Evolutionary conservation across 2,797 vertebrate species (phyloP).

Genomic region (Sebastes hubbsi): DNA sequence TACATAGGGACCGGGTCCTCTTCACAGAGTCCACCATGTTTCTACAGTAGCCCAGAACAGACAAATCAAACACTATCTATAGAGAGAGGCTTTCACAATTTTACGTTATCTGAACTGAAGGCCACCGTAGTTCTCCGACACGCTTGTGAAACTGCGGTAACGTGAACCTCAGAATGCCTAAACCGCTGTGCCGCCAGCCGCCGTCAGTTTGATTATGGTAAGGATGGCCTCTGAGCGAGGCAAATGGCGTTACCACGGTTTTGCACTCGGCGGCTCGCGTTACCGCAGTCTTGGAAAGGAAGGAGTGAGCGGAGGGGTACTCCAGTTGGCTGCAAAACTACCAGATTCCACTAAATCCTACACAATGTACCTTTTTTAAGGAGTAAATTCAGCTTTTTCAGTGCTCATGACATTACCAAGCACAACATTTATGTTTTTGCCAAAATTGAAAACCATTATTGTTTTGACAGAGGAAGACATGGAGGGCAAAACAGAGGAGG

Average conservation of each 20-base stretch:
- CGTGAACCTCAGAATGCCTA: no score
- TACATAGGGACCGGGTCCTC: no score
- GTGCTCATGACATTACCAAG: not conserved
- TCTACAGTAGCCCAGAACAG: no score
- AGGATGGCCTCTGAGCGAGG: no score
- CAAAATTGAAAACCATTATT: not conserved
- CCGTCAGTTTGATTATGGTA: no score
- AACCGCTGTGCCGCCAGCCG: no score
- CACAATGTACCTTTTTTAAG: not conserved
- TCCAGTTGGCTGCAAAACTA: not conserved
- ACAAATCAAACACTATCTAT: no score
- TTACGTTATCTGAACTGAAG: no score
- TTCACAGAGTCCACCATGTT: no score
- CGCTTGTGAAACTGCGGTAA: no score
- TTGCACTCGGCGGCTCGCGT: not conserved
- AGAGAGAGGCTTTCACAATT: no score
- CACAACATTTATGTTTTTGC: not conserved
- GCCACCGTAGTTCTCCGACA: no score
- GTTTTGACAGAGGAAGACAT: slow-evolving; percentile 88
- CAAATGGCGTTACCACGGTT: not conserved
- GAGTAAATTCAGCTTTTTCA: not conserved
- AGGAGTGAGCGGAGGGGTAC: not conserved
- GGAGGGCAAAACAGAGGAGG: slow-evolving; percentile 95
- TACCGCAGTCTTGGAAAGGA: not conserved
- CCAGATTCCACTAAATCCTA: not conserved